Base-by-base conservation (phyloP, 2,113 vertebrate genomes). In the Carlito syrichta region DNA sequence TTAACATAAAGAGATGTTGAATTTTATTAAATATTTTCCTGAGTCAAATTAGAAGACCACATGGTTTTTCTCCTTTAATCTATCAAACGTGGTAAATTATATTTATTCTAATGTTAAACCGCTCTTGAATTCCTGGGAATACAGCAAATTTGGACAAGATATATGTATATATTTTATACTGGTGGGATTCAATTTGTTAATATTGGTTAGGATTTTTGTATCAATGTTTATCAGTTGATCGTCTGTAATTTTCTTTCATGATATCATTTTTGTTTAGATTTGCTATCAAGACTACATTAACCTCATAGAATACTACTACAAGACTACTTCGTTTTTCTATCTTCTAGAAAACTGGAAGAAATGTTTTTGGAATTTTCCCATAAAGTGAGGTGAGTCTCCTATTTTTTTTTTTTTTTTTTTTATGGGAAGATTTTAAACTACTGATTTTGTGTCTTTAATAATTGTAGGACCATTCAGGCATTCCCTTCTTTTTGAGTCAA, bases 401-500 rank as follows among this genome's bases (percentile, higher is more conserved):
- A 11, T 81, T 74, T 92, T 71, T 48, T 91, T 92, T 58, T 30
- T 23, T 69, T 8, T 81, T 74, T 92, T 71, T 48, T 91, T 92
- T 58, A 35, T 23, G 58, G 63, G 56, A 90, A 78, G 14, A 92
- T 35, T 38, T 85, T 86, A 6, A 71, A 58, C 20, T 73, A 73
- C 71, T 58, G 38, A 50, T 43, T 73, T 38, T 30, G 71, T 66
- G 90, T 62, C 14, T 82, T 48, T 27, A 56, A 63, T 84, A 32
- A 81, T 52, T 52, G 2, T 23, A 91, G 38, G 68, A 95, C 35
- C 17, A 35, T 68, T 48, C 8, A 56, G 32, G n/a, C 13, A 58
- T 89, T 91, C 63, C 81, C 43, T 88, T 94, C 40, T 90, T 94
- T 52, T 91, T 48, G 27, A 40, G 69, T 93, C 69, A 79, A 74